A percentile compares a stretch with the other conserved stretches of the same genome.
Evolutionary conservation across 2,888 invertebrate species (phyloP).

Genomic region (Amiota mariae): DNA sequence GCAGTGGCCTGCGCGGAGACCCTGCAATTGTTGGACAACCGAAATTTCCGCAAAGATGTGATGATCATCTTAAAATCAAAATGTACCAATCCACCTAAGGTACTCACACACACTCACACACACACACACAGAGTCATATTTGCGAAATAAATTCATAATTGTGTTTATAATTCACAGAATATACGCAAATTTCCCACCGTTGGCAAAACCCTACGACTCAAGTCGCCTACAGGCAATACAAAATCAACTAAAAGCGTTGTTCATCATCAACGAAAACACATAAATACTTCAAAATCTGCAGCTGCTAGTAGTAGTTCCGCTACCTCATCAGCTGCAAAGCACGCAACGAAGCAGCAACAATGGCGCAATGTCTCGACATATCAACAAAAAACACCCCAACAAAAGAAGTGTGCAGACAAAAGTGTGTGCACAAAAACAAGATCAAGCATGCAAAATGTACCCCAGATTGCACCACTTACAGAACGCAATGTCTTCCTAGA

Average conservation of each 20-base stretch:
- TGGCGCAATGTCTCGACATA: slow-evolving; percentile 32
- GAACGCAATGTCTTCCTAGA: slow-evolving; percentile 58
- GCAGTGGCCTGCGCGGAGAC: slow-evolving; percentile 78
- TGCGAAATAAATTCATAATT: background rate
- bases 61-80: slow-evolving; percentile 78
- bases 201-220: slow-evolving; percentile 68
- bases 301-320: slow-evolving; percentile 17
- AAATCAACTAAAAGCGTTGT: slow-evolving; percentile 58
- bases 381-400: slow-evolving; percentile 22
- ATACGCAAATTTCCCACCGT: slow-evolving; percentile 69
- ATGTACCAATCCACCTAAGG: slow-evolving; percentile 63
- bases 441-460: slow-evolving; percentile 38
- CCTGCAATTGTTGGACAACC: slow-evolving; percentile 78
- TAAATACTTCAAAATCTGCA: slow-evolving; percentile 36
- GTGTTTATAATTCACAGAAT: slow-evolving; percentile 54
- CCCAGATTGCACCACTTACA: slow-evolving; percentile 56
- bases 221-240: slow-evolving; percentile 69
- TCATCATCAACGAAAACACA: slow-evolving; percentile 52
- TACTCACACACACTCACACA: slow-evolving; percentile 40
- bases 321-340: slow-evolving; percentile 17
- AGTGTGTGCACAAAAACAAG: background rate
- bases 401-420: slow-evolving; percentile 1
- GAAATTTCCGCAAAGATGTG: slow-evolving; percentile 80
- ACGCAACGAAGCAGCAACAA: slow-evolving; percentile 29
- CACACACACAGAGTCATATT: too few species aligned